phyloP scores from a whole-genome alignment of 2,888 invertebrate species.

The Ethmia dodecea region DNA sequence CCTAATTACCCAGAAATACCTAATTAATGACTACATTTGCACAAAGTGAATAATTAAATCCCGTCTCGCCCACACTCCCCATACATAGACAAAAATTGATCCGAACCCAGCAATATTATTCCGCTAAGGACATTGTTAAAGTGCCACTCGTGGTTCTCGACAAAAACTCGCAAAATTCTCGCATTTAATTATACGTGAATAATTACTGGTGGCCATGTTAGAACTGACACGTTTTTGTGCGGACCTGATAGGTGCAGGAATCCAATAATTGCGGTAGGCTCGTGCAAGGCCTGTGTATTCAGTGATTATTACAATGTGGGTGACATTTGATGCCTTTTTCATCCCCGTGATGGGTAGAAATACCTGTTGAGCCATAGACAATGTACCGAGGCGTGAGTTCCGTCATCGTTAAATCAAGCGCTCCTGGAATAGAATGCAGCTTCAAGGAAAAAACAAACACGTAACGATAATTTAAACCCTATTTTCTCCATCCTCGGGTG shows the following conservation, averaged over 20 bases:
- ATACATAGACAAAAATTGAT: constrained; percentile 31
- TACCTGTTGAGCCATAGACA: too few species aligned
- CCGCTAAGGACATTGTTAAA: constrained; percentile 51
- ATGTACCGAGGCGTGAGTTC: too few species aligned
- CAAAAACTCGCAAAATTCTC: constrained; percentile 34
- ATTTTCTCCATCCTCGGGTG: too few species aligned
- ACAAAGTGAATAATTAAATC: too few species aligned
- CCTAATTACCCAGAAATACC: too few species aligned
- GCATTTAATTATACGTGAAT: constrained; percentile 46
- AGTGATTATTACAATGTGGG: constrained; percentile 19
- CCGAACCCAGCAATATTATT: constrained; percentile 35
- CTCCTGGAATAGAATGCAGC: too few species aligned
- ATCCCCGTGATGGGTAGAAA: not conserved
- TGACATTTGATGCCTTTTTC: not conserved
- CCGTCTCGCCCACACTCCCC: too few species aligned
- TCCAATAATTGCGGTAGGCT: constrained; percentile 23
- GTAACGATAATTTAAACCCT: too few species aligned
- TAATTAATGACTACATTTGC: too few species aligned
- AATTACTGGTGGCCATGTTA: constrained; percentile 39
- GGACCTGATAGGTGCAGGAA: constrained; percentile 16
- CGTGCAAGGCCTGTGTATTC: constrained; percentile 15
- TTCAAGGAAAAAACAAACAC: too few species aligned
- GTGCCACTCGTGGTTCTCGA: constrained; percentile 28
- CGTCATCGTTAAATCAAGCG: too few species aligned
- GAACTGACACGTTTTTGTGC: constrained; percentile 39